Base-by-base conservation (phyloP, 2,888 invertebrate species). In the Eudemis profundana region DNA sequence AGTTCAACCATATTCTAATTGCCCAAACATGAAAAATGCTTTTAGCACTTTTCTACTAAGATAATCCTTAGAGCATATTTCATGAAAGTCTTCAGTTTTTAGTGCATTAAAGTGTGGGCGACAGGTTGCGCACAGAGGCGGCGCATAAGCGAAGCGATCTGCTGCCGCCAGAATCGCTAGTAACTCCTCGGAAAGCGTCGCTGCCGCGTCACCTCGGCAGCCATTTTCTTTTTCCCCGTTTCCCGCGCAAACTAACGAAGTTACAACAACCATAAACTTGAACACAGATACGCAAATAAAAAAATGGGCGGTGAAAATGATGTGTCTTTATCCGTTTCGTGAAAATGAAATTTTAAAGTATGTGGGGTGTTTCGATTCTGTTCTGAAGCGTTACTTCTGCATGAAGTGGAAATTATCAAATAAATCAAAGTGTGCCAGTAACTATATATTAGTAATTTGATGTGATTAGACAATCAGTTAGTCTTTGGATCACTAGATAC, bases 171-270 rank as follows among this genome's bases (percentile, higher is more conserved):
- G 73, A 71, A 74, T 70, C 72, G 75, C 83, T 88, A 89, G 89
- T 89, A 81, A 71, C 76, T 73, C 72, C 69, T 79, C 76, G 84
- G 86, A 79, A 78, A 83, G 79, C 87, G 80, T 71, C 78, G 79
- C 64, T 60, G 72, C 44, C 75, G 79, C 82, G 82, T 77, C 79
- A 81, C 69, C 65, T 50, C 70, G 56, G 67, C 64, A 72, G 76
- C 75, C 77, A 72, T 74, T 68, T 59, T 67, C 61, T 64, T 71
- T 74, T 75, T 78, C 33, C 50, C 50, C 64, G 57, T 27, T 88
- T 86, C 82, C 85, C 89, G 89, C 88, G 87, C 70, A 81, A 87
- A 84, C 83, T 79, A 85, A 87, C 77, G 75, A 59, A 75, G 70
- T 72, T 70, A 72, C 19, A 65, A 68, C 64, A 68, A 57, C 68